Base-by-base conservation (phyloP, 2,797 vertebrate genomes). In the Menidia menidia region DNA sequence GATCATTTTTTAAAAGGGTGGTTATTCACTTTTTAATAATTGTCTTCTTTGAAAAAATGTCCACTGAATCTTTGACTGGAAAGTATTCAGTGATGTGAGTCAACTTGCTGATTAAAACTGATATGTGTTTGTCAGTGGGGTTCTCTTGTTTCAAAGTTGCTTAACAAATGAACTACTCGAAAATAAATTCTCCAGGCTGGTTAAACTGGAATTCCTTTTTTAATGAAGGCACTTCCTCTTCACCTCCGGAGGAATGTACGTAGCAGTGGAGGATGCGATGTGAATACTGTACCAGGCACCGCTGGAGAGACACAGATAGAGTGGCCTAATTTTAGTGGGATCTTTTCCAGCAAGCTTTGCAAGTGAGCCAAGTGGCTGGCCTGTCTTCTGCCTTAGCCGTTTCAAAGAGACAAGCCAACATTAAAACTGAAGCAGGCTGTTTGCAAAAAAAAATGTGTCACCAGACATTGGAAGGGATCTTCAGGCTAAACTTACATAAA, bases 311-410 rank as follows among this genome's bases (percentile, higher is more conserved):
- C 64, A 82, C 61, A 43, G 65, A 84, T 67, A 86, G 66, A 72
- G 64, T 73, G 87, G 82, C 82, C 86, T 88, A 78, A 88, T 90
- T 86, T 74, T 87, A 80, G 61, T 35, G 18, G 4, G 39, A 79
- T 70, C 70, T 77, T 63, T 78, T 80, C 76, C 68, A 65, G 56
- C 60, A n/a, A 43, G 57, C 71, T 73, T 64, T 63, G 48, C 32
- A 64, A 73, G 61, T 1, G 4, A 72, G 55, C 58, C 66, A 2
- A 3, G 64, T 54, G 61, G 59, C 59, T 14, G 52, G 31, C 67
- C 58, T 70, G 35, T 48, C 62, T 60, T 68, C 55, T 56, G 67
- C 65, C 60, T 60, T 10, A 63, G 60, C 75, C 73, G 53, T 78
- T 78, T 78, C 68, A 73, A 61, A 71, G 73, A 47, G 70, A 81